Conservation (phyloP, 2,888 invertebrate species). For the Mythimna loreyi region DNA sequence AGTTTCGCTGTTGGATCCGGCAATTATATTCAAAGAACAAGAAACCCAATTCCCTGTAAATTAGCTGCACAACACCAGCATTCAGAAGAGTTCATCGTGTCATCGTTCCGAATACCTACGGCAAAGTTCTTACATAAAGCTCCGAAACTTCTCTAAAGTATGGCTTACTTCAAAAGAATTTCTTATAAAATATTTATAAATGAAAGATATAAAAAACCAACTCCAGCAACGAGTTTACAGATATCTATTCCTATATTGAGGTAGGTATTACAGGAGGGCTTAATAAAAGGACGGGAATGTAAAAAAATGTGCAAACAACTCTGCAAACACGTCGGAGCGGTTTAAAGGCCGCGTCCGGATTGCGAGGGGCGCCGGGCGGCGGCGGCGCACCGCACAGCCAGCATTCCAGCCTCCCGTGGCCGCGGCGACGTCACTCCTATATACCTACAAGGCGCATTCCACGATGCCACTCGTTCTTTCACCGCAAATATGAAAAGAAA, state of each 20-base stretch:
- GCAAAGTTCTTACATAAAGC: slow-evolving; percentile 51
- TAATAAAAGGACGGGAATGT: slow-evolving; percentile 88
- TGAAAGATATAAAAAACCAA: slow-evolving; percentile 36
- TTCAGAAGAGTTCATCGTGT: slow-evolving; percentile 54
- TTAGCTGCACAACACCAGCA: slow-evolving; percentile 46
- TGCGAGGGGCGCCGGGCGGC: slow-evolving; percentile 86
- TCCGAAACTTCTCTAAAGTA: slow-evolving; percentile 37
- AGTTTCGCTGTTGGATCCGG: slow-evolving; percentile 78
- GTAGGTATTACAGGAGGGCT: slow-evolving; percentile 78
- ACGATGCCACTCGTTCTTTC: slow-evolving; percentile 72
- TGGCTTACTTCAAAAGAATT: slow-evolving; percentile 47
- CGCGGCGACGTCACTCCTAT: slow-evolving; percentile 82
- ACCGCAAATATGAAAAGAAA: slow-evolving; percentile 72
- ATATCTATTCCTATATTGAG: slow-evolving; percentile 63
- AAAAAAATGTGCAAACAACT: slow-evolving; percentile 91
- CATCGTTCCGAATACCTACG: slow-evolving; percentile 39
- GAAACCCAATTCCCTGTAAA: slow-evolving; percentile 57
- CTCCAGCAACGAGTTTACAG: slow-evolving; percentile 33
- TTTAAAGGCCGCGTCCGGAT: slow-evolving; percentile 90
- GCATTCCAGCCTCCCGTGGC: slow-evolving; percentile 87
- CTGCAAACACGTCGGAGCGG: slow-evolving; percentile 90
- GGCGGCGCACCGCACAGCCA: slow-evolving; percentile 81
- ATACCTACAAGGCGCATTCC: slow-evolving; percentile 79
- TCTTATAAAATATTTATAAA: slow-evolving; percentile 41
- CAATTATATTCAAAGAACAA: slow-evolving; percentile 69